Base-by-base conservation (phyloP, 1,140 invertebrate species). In the Harpegnathos saltator region DNA sequence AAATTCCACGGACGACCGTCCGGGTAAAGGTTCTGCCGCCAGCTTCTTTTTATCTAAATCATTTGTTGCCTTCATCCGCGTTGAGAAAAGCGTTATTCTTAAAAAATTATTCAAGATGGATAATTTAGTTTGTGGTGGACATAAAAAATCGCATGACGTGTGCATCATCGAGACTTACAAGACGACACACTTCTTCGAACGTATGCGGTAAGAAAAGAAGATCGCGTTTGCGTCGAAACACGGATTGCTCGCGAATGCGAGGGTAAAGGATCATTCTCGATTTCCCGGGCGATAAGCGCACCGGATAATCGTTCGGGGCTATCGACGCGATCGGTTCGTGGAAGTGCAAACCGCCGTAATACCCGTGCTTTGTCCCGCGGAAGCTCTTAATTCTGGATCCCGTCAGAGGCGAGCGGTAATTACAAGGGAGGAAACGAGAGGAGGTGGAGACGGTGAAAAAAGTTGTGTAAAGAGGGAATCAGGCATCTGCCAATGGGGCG, bases 321-420 rank as follows among this genome's bases (percentile, higher is more conserved):
- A 78, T 85, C 82, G 68, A 33, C 33, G 54, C 48, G 81, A 77
- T 75, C 62, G 73, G 52, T 85, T 77, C 81, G 74, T 81, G 85
- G 82, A 86, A 86, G 69, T 65, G 29, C 82, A 65, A 38, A 69
- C 82, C 56, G n/a, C 12, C 52, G 54, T 73, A 71, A 77, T 86
- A 61, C 50, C 81, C 52, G 71, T 84, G 73, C 85, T 73, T 65
- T 83, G 75, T 84, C 74, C 65, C 24, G 61, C 82, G 68, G 75
- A 84, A 86, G 69, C 73, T 83, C 68, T 86, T 86, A 80, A 80
- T 80, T 83, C 66, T 81, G 38, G 69, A 83, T 73, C 83, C 83
- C 72, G 74, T 73, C 83, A 68, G 78, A 59, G 65, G 69, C 78
- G 74, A 69, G 58, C 63, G 54, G 68, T 72, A 69, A 85, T 54